Conservation (phyloP, 2,113 vertebrate species). For the Paramormyrops kingsleyae region DNA sequence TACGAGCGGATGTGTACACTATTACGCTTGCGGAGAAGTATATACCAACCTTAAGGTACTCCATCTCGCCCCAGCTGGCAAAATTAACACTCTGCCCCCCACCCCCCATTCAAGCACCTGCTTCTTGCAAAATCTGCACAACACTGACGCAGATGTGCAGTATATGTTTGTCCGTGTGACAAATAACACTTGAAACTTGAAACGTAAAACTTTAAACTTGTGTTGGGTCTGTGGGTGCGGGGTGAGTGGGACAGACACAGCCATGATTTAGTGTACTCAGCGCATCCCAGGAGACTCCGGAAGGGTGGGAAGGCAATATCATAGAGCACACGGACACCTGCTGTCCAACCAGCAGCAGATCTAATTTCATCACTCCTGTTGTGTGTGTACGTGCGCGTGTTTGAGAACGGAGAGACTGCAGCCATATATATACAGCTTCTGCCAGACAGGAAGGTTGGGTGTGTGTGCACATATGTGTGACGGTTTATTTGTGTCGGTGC, state of each 20-base stretch:
- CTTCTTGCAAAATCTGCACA: background rate
- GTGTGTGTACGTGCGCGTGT: slow-evolving; percentile 4
- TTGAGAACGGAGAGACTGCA: background rate
- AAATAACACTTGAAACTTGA: background rate
- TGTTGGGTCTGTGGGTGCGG: slow-evolving; percentile 33
- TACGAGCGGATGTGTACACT: too few relatives aligned
- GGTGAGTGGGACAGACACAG: slow-evolving; percentile 52
- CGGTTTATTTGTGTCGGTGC: background rate
- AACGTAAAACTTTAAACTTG: background rate
- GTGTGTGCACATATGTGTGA: slow-evolving; percentile 6
- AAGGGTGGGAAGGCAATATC: slow-evolving; percentile 61
- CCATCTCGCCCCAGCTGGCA: background rate
- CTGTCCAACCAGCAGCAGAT: slow-evolving; percentile 47
- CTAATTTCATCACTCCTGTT: slow-evolving; percentile 62
- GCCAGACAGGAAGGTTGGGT: background rate
- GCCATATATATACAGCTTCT: background rate
- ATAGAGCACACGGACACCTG: slow-evolving; percentile 56
- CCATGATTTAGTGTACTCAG: slow-evolving; percentile 69
- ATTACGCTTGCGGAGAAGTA: too few relatives aligned
- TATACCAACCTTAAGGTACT: background rate
- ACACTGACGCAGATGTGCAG: background rate
- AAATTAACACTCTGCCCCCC: background rate
- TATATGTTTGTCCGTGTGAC: background rate
- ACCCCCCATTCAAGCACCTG: background rate
- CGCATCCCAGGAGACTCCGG: slow-evolving; percentile 55